phyloP scores from a whole-genome alignment of 1,140 invertebrate species.

The Macrocentrus cingulum region DNA sequence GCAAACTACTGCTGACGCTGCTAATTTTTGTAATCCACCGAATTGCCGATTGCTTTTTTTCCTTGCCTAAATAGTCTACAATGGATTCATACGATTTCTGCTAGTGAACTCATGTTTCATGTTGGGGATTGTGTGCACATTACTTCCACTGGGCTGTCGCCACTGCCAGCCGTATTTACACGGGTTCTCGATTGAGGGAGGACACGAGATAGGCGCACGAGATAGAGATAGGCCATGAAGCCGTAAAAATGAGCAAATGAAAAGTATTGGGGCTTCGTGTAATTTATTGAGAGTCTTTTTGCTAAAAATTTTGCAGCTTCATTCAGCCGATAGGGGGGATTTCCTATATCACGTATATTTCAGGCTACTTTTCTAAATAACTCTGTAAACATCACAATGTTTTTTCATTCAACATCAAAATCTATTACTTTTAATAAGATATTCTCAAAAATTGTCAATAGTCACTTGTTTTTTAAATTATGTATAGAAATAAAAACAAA shows the following conservation, averaged over 20 bases:
- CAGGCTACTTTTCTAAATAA: no score
- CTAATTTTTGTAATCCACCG: neutral
- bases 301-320: neutral
- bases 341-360: no score
- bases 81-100: neutral
- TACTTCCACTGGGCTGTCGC: conserved; percentile 16
- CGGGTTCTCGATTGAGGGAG: conserved; percentile 2
- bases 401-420: no score
- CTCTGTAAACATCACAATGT: no score
- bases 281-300: neutral
- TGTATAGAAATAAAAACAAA: no score
- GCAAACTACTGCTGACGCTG: neutral
- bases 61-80: neutral
- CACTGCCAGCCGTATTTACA: conserved; percentile 9
- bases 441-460: no score
- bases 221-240: conserved; percentile 1
- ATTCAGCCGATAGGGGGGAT: no score
- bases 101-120: conserved; percentile 2
- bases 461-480: no score
- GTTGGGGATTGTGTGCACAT: conserved; percentile 6
- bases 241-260: conserved; percentile 5
- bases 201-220: conserved; percentile 5
- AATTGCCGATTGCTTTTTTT: conserved; percentile 3
- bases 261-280: conserved; percentile 11
- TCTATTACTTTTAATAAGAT: no score